Conservation (phyloP, 2,797 vertebrate species). For the Brachyalestes nurse region DNA sequence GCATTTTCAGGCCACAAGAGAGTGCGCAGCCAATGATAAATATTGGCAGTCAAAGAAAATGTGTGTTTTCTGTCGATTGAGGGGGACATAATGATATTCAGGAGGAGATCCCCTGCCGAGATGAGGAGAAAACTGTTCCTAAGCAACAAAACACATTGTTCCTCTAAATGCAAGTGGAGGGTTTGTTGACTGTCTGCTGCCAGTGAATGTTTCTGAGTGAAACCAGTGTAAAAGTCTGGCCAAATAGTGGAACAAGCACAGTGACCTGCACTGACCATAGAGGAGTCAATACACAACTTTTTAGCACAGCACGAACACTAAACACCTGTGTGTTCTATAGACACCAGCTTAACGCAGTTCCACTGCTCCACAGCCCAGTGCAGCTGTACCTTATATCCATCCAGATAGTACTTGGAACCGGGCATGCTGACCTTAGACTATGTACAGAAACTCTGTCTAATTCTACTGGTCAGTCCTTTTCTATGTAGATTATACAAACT, state of each 20-base stretch:
- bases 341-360: background rate
- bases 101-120: slow-evolving; percentile 72
- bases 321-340: background rate
- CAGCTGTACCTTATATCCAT: too few species aligned
- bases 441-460: too few species aligned
- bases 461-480: too few species aligned
- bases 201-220: background rate
- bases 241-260: background rate
- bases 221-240: background rate
- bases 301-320: background rate
- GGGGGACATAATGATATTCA: slow-evolving; percentile 78
- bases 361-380: too few species aligned
- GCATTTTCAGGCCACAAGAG: slow-evolving; percentile 64
- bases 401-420: too few species aligned
- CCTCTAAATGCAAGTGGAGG: slow-evolving; percentile 44
- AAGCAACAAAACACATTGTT: slow-evolving; percentile 81
- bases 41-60: slow-evolving; percentile 76
- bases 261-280: background rate
- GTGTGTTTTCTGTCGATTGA: slow-evolving; percentile 68
- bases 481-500: too few species aligned
- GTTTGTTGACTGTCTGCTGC: slow-evolving; percentile 33
- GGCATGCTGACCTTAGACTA: too few species aligned
- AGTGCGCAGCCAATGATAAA: slow-evolving; percentile 67
- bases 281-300: background rate
- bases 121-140: slow-evolving; percentile 77